Evolutionary conservation across 2,113 vertebrate species (phyloP).

Genomic region (Synodontis membranacea): DNA sequence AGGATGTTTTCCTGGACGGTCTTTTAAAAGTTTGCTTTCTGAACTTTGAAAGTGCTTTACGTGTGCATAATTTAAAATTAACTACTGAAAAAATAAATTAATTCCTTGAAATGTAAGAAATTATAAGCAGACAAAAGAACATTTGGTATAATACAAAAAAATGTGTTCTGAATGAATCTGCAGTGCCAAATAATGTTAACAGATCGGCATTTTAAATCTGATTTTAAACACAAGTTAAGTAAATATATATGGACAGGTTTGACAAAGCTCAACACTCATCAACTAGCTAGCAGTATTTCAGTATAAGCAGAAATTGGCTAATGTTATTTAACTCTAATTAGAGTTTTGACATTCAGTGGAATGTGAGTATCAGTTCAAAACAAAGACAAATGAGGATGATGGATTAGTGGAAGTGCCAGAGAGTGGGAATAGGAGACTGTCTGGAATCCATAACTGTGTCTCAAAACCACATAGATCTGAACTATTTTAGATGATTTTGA

Average conservation of each 20-base stretch:
- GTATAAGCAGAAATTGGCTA: neutral
- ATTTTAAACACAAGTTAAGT: neutral
- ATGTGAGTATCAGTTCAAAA: neutral
- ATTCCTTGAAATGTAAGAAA: no score
- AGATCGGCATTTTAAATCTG: neutral
- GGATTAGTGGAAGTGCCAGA: neutral
- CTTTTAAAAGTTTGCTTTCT: neutral
- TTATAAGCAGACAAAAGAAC: neutral
- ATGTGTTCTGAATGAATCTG: neutral
- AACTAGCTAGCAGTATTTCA: neutral
- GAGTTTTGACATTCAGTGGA: neutral
- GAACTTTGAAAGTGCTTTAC: neutral
- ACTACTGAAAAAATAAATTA: neutral
- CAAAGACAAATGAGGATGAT: neutral
- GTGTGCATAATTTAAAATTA: neutral
- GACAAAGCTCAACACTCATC: neutral
- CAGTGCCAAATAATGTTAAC: neutral
- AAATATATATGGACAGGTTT: neutral
- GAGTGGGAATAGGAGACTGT: no score
- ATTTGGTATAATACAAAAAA: neutral
- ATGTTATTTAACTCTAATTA: neutral
- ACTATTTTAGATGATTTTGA: no score
- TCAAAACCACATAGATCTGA: no score
- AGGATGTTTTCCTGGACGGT: neutral
- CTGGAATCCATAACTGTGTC: no score